A percentile compares a stretch with the other conserved stretches of the same genome.
phyloP scores from a whole-genome alignment of 2,888 invertebrate species.

The Cryptosula pallasiana region DNA sequence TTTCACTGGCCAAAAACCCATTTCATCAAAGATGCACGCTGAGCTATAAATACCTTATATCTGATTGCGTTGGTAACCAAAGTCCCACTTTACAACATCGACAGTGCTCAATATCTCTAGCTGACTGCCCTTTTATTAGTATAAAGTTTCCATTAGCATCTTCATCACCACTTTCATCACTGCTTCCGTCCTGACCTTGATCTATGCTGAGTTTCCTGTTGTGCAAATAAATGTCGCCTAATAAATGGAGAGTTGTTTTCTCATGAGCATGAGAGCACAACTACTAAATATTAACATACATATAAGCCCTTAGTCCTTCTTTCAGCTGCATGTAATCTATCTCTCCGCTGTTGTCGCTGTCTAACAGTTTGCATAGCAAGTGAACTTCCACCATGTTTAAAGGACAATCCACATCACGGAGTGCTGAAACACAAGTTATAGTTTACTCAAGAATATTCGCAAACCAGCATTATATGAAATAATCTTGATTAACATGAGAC shows the following conservation, averaged over 20 bases:
- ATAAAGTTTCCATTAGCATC: background rate
- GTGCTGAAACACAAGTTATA: slow-evolving; percentile 33
- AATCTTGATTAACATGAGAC: too few relatives aligned
- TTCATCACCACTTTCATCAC: background rate
- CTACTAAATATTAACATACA: slow-evolving; percentile 31
- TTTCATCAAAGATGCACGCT: too few relatives aligned
- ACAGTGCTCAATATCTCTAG: slow-evolving; percentile 16
- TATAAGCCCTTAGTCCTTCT: slow-evolving; percentile 38
- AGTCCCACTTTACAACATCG: slow-evolving; percentile 21
- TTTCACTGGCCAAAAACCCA: too few relatives aligned
- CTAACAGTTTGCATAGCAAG: slow-evolving; percentile 42
- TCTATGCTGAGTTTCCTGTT: slow-evolving; percentile 3
- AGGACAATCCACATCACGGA: slow-evolving; percentile 42
- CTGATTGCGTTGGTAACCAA: background rate
- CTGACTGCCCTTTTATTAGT: background rate
- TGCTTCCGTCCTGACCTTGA: background rate
- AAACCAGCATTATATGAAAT: too few relatives aligned
- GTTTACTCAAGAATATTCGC: background rate
- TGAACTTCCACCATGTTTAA: slow-evolving; percentile 43
- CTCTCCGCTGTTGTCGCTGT: slow-evolving; percentile 41
- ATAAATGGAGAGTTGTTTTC: too few relatives aligned
- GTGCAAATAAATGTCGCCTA: background rate
- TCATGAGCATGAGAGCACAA: too few relatives aligned
- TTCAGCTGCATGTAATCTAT: slow-evolving; percentile 43
- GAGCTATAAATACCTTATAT: background rate